These are phyloP conservation scores for Dascyllus trimaculatus DNA, from an alignment of 2,113 vertebrate species.

Conservation along the genomic window DNA sequence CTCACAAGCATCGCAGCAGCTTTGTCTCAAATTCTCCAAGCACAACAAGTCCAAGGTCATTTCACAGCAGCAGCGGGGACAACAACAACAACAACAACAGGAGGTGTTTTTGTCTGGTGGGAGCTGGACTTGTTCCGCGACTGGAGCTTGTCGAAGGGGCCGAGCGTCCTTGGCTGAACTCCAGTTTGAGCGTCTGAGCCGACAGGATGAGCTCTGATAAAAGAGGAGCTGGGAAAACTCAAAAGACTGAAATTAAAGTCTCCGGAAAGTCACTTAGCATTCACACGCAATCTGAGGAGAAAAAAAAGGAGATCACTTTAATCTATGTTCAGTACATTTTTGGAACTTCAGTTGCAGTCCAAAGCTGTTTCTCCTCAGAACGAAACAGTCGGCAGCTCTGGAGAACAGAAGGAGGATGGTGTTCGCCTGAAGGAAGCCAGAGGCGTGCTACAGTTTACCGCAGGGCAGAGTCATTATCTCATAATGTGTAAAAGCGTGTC, in stretches of 20 bases:
- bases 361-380: constrained; percentile 27
- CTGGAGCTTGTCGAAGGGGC: background rate
- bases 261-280: background rate
- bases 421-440: constrained; percentile 47
- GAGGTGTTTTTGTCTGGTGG: constrained; percentile 20
- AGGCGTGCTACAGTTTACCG: constrained; percentile 37
- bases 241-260: background rate
- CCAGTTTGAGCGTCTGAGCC: constrained; percentile 3
- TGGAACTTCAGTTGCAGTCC: constrained; percentile 12
- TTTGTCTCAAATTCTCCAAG: constrained; percentile 32
- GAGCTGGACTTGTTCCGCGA: constrained; percentile 8
- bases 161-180: constrained; percentile 19
- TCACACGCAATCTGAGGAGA: background rate
- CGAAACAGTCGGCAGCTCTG: background rate
- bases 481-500: background rate
- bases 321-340: constrained; percentile 22
- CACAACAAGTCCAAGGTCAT: constrained; percentile 41
- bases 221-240: background rate
- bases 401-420: constrained; percentile 36
- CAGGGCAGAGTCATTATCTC: constrained; percentile 25
- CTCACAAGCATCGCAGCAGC: background rate
- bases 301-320: constrained; percentile 10
- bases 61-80: constrained; percentile 2
- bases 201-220: constrained; percentile 6
- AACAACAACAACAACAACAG: constrained; percentile 22